These are phyloP conservation scores for Nyctereutes procyonoides DNA, from an alignment of 2,113 vertebrate species.

Conservation along the genomic window DNA sequence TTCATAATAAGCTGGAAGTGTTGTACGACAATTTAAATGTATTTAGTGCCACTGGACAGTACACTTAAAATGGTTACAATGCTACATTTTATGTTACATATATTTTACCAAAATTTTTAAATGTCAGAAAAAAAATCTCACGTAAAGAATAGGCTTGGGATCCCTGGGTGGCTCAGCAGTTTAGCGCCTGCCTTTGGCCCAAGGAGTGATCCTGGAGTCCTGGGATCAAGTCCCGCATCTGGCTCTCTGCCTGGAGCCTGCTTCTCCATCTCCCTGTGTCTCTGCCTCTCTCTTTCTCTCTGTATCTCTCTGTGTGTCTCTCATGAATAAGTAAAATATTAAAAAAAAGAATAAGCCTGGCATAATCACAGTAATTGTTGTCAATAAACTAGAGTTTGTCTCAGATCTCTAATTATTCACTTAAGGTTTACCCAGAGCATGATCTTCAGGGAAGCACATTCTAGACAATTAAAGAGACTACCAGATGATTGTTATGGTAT, in stretches of 20 bases:
- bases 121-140: constrained; percentile 20
- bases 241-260: no score
- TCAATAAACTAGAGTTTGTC: constrained; percentile 47
- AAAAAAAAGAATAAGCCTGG: neutral
- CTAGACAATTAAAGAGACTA: constrained; percentile 33
- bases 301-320: no score
- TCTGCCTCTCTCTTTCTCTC: no score
- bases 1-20: neutral
- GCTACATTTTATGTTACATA: neutral
- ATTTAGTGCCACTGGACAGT: neutral
- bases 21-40: neutral
- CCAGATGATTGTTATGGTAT: constrained; percentile 7
- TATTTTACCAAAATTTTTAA: neutral
- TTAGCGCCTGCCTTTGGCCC: no score
- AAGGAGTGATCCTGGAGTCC: no score
- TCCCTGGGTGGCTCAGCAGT: no score
- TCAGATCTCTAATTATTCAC: constrained; percentile 62
- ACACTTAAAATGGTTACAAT: neutral
- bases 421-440: constrained; percentile 61
- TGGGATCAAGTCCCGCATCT: no score
- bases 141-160: neutral
- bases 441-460: constrained; percentile 41
- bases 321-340: no score
- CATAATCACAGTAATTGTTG: neutral
- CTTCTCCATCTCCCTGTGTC: no score